Evolutionary conservation across 2,113 vertebrate species (phyloP), one percentile per base, ranked within the genome.

Genomic region (Azemiops feae): DNA sequence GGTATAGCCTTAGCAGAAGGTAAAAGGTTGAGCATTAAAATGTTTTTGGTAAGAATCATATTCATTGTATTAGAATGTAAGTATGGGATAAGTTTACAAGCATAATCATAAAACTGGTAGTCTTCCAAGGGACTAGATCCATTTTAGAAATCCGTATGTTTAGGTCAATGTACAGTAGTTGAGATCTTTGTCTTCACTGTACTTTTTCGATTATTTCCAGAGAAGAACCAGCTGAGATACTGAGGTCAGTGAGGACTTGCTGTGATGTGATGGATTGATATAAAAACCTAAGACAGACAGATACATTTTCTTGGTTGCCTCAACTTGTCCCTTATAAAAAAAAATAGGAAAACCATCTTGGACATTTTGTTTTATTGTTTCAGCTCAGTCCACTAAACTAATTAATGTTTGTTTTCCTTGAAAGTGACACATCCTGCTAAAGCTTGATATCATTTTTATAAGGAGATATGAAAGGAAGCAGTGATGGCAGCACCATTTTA

Each of bases 391-490:
- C 16, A 3, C 39, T 53, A 22, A 64, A 50, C 45, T 60, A 91
- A 12, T n/a, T 53, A 92, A 53, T 4, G 4, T 30, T 94, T 87
- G 18, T 92, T 96, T 92, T 74, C 25, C 20, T 87, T 54, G 87
- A 92, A 91, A 93, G 5, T 5, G 1, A 0, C 25, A 85, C 25
- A 34, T 91, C 89, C 8, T 16, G 52, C 53, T 74, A 90, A 89
- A 4, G 6, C n/a, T 93, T 95, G 34, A 91, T 88, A 89, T 88
- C 91, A 87, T 22, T 60, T 11, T 93, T 94, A 89, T 90, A 55
- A 92, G 93, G 52, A 96, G 93, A 85, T 81, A 53, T 16, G 92
- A 94, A 94, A 18, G 94, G 5, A 90, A 85, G 50, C 53, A 93
- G 85, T 53, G 54, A 89, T 54, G 45, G 47, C 54, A 43, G 87